These are phyloP conservation scores for Cyclophora albipunctata DNA, from an alignment of 2,888 invertebrate species.

Conservation along the genomic window DNA sequence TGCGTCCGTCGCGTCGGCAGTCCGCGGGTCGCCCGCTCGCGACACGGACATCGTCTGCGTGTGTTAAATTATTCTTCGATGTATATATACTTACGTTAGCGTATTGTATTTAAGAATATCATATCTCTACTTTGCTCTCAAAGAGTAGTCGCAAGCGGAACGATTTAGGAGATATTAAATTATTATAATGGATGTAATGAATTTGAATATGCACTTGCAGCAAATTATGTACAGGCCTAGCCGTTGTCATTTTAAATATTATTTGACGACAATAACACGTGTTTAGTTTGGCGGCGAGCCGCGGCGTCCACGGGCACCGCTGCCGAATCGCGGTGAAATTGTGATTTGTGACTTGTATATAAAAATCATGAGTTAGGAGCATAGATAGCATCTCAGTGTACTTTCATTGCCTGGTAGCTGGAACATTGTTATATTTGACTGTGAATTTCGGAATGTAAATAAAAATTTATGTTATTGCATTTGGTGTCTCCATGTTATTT, in stretches of 20 bases:
- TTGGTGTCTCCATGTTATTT: slow-evolving; percentile 24
- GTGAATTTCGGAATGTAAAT: slow-evolving; percentile 73
- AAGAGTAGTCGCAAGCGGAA: slow-evolving; percentile 42
- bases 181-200: slow-evolving; percentile 31
- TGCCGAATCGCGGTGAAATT: slow-evolving; percentile 17
- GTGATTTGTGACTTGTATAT: slow-evolving; percentile 38
- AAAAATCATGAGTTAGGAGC: slow-evolving; percentile 31
- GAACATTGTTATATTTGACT: slow-evolving; percentile 64
- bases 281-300: slow-evolving; percentile 16
- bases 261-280: slow-evolving; percentile 28
- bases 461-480: slow-evolving; percentile 72
- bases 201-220: slow-evolving; percentile 24
- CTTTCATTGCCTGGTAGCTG: slow-evolving; percentile 46
- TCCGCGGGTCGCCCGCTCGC: neutral
- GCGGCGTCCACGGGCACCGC: slow-evolving; percentile 17
- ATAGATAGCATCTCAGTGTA: slow-evolving; percentile 39
- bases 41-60: slow-evolving; percentile 23
- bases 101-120: slow-evolving; percentile 62
- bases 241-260: slow-evolving; percentile 26
- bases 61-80: slow-evolving; percentile 66
- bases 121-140: slow-evolving; percentile 40
- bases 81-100: slow-evolving; percentile 63
- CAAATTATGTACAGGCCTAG: slow-evolving; percentile 49
- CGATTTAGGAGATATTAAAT: slow-evolving; percentile 24
- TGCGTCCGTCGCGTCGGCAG: neutral